These are phyloP conservation scores for Numida meleagris DNA, from an alignment of 2,113 vertebrate genomes.

Conservation along the genomic window DNA sequence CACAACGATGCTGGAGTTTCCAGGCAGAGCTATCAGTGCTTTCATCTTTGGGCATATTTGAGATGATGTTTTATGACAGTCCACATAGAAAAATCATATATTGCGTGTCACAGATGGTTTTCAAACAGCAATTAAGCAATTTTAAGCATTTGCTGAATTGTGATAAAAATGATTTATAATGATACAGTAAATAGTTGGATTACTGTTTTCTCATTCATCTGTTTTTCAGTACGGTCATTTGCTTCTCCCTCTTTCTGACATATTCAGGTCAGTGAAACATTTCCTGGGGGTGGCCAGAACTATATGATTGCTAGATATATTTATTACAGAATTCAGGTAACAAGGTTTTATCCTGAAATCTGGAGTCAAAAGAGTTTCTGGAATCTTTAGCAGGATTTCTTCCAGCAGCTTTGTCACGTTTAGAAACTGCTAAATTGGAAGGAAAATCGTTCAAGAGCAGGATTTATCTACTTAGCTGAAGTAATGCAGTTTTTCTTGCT, in stretches of 20 bases:
- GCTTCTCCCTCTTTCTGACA: constrained; percentile 31
- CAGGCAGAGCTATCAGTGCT: background rate
- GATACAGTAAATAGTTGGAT: background rate
- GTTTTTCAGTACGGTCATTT: background rate
- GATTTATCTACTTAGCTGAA: constrained; percentile 34
- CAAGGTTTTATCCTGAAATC: background rate
- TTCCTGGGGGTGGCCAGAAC: background rate
- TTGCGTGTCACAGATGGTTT: background rate
- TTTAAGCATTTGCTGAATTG: background rate
- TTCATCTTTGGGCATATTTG: background rate
- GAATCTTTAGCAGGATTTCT: background rate
- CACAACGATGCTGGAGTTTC: background rate
- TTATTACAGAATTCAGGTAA: background rate
- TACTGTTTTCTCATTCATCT: background rate
- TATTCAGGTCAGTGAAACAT: constrained; percentile 27
- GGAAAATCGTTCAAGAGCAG: background rate
- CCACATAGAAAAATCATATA: background rate
- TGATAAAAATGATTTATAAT: background rate
- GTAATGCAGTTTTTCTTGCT: constrained; percentile 29
- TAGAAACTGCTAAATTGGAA: constrained; percentile 3
- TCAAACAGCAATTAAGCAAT: background rate
- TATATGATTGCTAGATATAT: background rate
- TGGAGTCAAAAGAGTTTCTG: background rate
- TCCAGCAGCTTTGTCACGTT: background rate
- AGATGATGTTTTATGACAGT: background rate